A percentile compares a stretch with the other conserved stretches of the same genome.
Conservation (phyloP, 2,888 invertebrate species). For the Ennomos erosarius region DNA sequence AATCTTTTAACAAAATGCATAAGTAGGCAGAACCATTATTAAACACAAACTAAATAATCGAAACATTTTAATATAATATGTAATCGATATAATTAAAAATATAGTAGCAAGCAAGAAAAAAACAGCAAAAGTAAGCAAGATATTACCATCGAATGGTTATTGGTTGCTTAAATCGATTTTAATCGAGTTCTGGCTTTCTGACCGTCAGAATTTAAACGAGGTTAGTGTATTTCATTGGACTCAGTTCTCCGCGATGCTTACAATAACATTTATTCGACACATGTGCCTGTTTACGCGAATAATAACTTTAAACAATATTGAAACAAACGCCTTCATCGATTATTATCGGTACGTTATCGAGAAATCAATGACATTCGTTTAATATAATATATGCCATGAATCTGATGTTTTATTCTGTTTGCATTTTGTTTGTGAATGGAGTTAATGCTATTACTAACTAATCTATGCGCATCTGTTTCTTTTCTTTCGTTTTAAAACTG, state of each 20-base stretch:
- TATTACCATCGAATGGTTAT: conserved; percentile 34
- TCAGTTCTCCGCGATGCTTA: conserved; percentile 49
- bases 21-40: too few species aligned
- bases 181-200: conserved; percentile 47
- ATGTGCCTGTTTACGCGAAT: conserved; percentile 12
- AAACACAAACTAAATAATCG: too few species aligned
- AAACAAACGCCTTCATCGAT: conserved; percentile 15
- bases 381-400: background rate
- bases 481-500: too few species aligned
- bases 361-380: conserved; percentile 6
- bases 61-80: too few species aligned
- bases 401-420: too few species aligned
- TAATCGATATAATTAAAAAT: background rate
- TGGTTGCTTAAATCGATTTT: conserved; percentile 44
- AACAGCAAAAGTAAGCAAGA: background rate
- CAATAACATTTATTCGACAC: conserved; percentile 13
- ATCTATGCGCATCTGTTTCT: too few species aligned
- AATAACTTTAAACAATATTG: conserved; percentile 15
- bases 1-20: too few species aligned
- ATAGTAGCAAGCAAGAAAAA: background rate
- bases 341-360: conserved; percentile 12
- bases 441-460: too few species aligned
- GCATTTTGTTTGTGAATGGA: too few species aligned
- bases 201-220: conserved; percentile 54
- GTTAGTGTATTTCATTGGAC: conserved; percentile 60